phyloP scores from a whole-genome alignment of 2,888 invertebrate genomes.

The Drosophila hawaiiensis region DNA sequence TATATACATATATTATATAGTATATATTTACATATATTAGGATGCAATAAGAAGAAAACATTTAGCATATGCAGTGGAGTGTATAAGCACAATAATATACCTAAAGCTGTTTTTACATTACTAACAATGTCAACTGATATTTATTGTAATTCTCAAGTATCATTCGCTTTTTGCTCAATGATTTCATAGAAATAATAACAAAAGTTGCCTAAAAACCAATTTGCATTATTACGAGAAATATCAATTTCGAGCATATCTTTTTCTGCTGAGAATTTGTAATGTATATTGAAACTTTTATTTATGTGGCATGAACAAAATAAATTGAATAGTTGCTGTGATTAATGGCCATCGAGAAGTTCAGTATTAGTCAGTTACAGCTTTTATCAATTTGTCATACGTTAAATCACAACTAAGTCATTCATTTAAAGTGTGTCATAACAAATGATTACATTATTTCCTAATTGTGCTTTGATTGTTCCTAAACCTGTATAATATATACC shows the following conservation, averaged over 20 bases:
- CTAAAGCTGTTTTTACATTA: neutral
- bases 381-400: neutral
- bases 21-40: neutral
- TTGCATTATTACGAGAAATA: neutral
- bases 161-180: neutral
- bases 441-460: constrained; percentile 24
- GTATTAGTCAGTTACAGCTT: neutral
- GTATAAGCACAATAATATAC: too few relatives aligned
- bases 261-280: neutral
- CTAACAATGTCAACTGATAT: neutral
- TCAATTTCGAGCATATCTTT: neutral
- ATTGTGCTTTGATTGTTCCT: constrained; percentile 14
- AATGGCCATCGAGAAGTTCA: neutral
- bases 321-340: constrained; percentile 1
- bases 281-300: neutral
- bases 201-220: neutral
- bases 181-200: neutral
- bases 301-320: neutral
- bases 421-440: constrained; percentile 17
- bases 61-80: neutral
- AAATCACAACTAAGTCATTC: neutral
- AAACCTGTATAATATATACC: constrained; percentile 6
- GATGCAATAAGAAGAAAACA: neutral
- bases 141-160: neutral
- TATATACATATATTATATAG: too few relatives aligned